Base-by-base conservation (phyloP, 2,113 vertebrate genomes). In the Siphamia tubifer region DNA sequence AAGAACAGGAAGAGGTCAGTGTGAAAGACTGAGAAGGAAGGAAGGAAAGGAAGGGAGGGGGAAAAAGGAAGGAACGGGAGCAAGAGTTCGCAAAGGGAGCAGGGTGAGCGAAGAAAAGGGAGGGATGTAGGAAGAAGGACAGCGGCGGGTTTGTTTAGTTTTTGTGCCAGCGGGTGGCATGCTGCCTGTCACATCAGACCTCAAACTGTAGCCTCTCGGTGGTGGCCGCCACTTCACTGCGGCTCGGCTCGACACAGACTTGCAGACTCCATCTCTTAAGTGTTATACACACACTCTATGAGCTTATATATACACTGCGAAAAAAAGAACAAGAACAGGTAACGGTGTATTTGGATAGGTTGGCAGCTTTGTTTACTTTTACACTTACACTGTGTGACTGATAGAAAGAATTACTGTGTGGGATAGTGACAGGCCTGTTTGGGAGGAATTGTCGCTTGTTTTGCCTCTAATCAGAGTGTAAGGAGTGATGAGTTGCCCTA, bases 291-390 rank as follows among this genome's bases (percentile, higher is more conserved):
- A 74, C 79, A 52, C 73, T 60, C 66, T 45, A 43, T 17, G n/a
- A 20, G 27, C 68, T 77, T 73, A 36, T 79, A 48, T 83, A 81
- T 68, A 77, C 71, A 82, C 30, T 3, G 43, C 42, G 61, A 60
- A 64, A 54, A 64, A 54, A 24, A 49, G 74, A 78, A 81, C 52
- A 54, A 82, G 51, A 63, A 70, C 48, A 82, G 73, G 72, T 83
- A 72, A 68, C 65, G 1, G 58, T 38, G 6, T 85, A 78, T 85
- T 73, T 86, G 58, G 70, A 81, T 52, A 52, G 58, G 69, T 58
- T 72, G 79, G 45, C 81, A 74, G 72, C 62, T 62, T 70, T 75
- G 69, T 85, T 84, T 85, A 83, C 82, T 65, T 70, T 79, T 49
- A 74, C 78, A 68, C 73, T 83, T 72, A 36, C 24, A 60, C 60